Percentiles rank a stretch among this genome's conserved stretches.
Conservation (phyloP, 2,113 vertebrate genomes). For the Petrocephalus zakoni region DNA sequence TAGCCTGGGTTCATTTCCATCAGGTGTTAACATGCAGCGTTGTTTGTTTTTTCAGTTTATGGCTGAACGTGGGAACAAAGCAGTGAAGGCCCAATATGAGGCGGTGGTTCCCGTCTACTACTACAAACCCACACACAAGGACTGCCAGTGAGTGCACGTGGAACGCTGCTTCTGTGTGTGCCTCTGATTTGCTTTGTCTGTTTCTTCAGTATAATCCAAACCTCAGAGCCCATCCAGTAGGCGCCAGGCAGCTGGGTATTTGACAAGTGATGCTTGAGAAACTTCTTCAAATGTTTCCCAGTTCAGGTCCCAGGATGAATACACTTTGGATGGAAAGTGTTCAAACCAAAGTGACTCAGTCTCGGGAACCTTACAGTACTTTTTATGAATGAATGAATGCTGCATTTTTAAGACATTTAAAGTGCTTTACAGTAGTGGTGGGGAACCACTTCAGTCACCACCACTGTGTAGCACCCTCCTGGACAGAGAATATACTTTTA, state of each 20-base stretch:
- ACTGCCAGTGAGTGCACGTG: conserved; percentile 70
- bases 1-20: background rate
- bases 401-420: no score
- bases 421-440: no score
- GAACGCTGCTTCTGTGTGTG: background rate
- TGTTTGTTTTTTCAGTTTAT: conserved; percentile 64
- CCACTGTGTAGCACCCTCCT: no score
- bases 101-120: conserved; percentile 77
- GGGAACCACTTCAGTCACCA: no score
- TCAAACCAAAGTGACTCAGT: background rate
- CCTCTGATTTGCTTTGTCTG: background rate
- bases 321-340: background rate
- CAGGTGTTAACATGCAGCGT: background rate
- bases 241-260: background rate
- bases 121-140: conserved; percentile 73
- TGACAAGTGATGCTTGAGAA: background rate
- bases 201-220: background rate
- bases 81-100: conserved; percentile 70
- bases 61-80: conserved; percentile 67
- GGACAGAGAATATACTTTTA: background rate
- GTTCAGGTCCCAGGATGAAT: background rate
- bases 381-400: background rate
- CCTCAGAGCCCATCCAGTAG: background rate
- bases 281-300: background rate
- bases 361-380: background rate